Conservation (phyloP, 2,113 vertebrate genomes). For the Redunca redunca region DNA sequence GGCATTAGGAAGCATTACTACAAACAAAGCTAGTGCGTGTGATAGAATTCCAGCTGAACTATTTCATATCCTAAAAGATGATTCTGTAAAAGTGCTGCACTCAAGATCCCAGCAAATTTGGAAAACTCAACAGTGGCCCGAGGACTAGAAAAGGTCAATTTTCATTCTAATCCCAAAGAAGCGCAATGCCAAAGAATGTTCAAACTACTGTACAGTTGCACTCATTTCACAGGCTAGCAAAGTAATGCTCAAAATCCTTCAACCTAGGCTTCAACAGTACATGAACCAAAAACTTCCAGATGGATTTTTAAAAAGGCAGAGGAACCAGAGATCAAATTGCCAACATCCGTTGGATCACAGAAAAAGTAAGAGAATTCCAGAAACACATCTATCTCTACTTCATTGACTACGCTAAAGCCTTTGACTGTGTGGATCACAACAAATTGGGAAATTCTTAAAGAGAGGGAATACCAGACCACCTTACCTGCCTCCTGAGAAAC, state of each 20-base stretch:
- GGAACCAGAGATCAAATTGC: background rate
- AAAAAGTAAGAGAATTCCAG: background rate
- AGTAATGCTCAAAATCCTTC: background rate
- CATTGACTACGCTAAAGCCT: background rate
- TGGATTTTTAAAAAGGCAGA: background rate
- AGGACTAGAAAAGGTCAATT: background rate
- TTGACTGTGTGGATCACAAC: background rate
- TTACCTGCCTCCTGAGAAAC: background rate
- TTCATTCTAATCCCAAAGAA: background rate
- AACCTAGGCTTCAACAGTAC: background rate
- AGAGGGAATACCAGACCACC: background rate
- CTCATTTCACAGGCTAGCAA: background rate
- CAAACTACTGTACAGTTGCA: background rate
- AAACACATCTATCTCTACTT: background rate
- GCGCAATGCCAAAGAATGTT: background rate
- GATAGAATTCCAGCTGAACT: background rate
- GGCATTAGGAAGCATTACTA: background rate
- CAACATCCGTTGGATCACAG: background rate
- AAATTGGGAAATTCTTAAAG: background rate
- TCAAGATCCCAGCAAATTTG: background rate
- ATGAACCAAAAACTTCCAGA: background rate
- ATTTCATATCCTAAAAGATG: background rate
- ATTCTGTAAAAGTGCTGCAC: background rate
- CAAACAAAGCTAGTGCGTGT: background rate
- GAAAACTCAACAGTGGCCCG: background rate